A percentile compares a stretch with the other conserved stretches of the same genome.
Conservation (phyloP, 2,113 vertebrate genomes). For the Xenus cinereus region DNA sequence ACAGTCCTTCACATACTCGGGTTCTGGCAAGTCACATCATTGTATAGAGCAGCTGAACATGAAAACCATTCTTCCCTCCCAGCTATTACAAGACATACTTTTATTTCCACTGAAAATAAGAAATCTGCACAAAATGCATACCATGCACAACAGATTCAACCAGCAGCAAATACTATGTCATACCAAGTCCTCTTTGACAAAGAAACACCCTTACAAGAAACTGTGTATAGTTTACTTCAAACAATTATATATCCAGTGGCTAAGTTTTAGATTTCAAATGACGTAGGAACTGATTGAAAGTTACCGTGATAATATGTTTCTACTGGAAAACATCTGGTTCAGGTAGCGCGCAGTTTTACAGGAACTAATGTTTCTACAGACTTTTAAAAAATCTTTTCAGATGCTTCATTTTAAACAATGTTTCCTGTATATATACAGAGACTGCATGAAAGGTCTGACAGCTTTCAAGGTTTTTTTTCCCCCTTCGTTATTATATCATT, state of each 20-base stretch:
- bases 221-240: not conserved
- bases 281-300: not conserved
- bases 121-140: not conserved
- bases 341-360: not conserved
- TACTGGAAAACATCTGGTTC: not conserved
- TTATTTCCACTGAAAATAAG: not conserved
- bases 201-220: not conserved
- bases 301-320: not conserved
- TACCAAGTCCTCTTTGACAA: not conserved
- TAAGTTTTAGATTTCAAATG: not conserved
- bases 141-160: not conserved
- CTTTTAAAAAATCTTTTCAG: not conserved
- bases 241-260: no score
- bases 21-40: not conserved
- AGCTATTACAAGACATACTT: not conserved
- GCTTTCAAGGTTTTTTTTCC: not conserved
- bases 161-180: not conserved
- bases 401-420: not conserved
- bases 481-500: not conserved
- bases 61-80: not conserved
- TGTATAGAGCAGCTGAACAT: not conserved
- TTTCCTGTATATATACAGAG: not conserved
- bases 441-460: not conserved
- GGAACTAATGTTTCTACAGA: not conserved
- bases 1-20: not conserved